Conservation (phyloP, 1,140 invertebrate genomes). For the Goniozus legneri region DNA sequence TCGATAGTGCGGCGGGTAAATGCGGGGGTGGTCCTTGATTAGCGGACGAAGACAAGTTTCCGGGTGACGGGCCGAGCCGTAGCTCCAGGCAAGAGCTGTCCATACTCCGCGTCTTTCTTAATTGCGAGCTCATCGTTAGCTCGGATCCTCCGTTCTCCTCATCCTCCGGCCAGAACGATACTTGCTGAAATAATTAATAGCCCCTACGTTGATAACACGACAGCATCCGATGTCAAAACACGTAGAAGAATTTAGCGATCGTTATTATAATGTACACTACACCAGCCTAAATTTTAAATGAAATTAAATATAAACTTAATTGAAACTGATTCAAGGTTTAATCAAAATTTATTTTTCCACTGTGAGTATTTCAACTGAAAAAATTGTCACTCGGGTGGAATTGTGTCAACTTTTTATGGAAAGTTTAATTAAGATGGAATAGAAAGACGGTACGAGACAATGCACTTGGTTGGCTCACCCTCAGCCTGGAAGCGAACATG, state of each 20-base stretch:
- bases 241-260: not conserved
- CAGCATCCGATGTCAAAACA: not conserved
- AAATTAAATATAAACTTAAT: too few species aligned
- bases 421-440: too few species aligned
- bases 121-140: slow-evolving; percentile 66
- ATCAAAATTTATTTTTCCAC: too few species aligned
- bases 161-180: slow-evolving; percentile 74
- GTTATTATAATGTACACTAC: too few species aligned
- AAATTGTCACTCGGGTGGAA: too few species aligned
- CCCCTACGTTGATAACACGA: not conserved
- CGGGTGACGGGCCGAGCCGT: slow-evolving; percentile 50
- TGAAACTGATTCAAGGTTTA: too few species aligned
- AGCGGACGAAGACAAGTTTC: slow-evolving; percentile 19
- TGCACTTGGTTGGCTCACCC: too few species aligned
- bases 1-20: slow-evolving; percentile 56
- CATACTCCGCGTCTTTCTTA: slow-evolving; percentile 83
- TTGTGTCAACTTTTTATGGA: too few species aligned
- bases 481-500: slow-evolving; percentile 73
- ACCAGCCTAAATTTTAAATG: too few species aligned
- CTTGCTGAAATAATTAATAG: slow-evolving; percentile 57
- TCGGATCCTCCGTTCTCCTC: slow-evolving; percentile 57
- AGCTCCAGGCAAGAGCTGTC: slow-evolving; percentile 83
- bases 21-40: slow-evolving; percentile 32
- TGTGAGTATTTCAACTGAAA: too few species aligned
- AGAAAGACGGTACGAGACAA: too few species aligned